Percentiles rank a stretch among this genome's conserved stretches.
These are phyloP conservation scores for Xyliphius kryptos DNA, from an alignment of 2,113 vertebrate species.

Conservation along the genomic window DNA sequence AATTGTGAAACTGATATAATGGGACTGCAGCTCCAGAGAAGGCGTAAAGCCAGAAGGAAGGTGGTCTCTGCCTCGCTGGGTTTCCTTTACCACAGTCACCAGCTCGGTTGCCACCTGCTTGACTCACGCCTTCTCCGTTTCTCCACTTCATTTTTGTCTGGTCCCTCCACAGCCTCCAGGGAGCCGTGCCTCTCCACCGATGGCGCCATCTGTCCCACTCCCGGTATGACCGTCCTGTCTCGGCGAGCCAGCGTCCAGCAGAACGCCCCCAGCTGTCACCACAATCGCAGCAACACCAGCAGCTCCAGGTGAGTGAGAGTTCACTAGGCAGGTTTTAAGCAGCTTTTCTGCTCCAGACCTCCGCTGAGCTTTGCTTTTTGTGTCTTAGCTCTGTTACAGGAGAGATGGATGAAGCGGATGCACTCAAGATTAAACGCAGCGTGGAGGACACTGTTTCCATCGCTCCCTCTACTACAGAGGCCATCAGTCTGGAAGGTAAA, in stretches of 20 bases:
- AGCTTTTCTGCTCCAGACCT: too few relatives aligned
- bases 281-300: slow-evolving; percentile 54
- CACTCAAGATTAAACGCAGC: slow-evolving; percentile 68
- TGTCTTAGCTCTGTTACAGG: slow-evolving; percentile 69
- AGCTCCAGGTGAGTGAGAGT: slow-evolving; percentile 69
- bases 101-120: slow-evolving; percentile 71
- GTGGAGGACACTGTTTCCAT: slow-evolving; percentile 76
- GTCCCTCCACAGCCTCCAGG: slow-evolving; percentile 69
- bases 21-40: slow-evolving; percentile 31
- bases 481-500: slow-evolving; percentile 84
- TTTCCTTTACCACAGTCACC: slow-evolving; percentile 72
- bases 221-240: slow-evolving; percentile 83
- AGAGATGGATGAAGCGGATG: slow-evolving; percentile 91
- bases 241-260: slow-evolving; percentile 65
- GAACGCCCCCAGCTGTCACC: slow-evolving; percentile 44
- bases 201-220: slow-evolving; percentile 66
- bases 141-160: slow-evolving; percentile 60
- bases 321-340: background rate
- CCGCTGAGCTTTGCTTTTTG: slow-evolving; percentile 20
- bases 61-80: slow-evolving; percentile 48
- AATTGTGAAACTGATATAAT: slow-evolving; percentile 26
- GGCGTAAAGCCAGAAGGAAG: slow-evolving; percentile 7
- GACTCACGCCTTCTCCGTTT: slow-evolving; percentile 53
- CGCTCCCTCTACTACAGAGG: slow-evolving; percentile 71
- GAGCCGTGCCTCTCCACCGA: slow-evolving; percentile 65